Percentiles rank a stretch among this genome's conserved stretches.
phyloP scores from a whole-genome alignment of 2,797 vertebrate genomes.

The Crocodylus rhombifer region DNA sequence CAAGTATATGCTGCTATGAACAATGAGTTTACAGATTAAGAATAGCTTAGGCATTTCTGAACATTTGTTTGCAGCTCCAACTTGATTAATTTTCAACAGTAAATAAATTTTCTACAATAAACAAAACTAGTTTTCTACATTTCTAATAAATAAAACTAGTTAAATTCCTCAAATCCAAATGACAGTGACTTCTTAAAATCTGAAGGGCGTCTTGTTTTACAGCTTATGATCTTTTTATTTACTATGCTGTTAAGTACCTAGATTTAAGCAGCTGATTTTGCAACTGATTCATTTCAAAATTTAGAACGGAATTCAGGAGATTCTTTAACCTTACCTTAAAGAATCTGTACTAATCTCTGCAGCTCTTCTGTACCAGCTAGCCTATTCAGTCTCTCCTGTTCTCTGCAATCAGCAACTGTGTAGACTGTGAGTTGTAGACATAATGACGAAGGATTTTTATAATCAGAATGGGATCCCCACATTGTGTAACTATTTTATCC shows the following conservation, averaged over 20 bases:
- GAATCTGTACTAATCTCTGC: neutral
- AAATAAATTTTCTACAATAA: neutral
- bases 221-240: neutral
- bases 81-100: neutral
- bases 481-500: slow-evolving; percentile 76
- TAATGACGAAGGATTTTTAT: slow-evolving; percentile 68
- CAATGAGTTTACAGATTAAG: neutral
- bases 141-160: neutral
- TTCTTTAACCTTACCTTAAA: slow-evolving; percentile 53
- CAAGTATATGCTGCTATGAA: neutral
- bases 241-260: neutral
- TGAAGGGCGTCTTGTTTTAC: neutral
- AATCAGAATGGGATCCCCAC: slow-evolving; percentile 37
- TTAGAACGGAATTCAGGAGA: neutral
- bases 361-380: neutral
- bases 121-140: too few relatives aligned
- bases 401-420: neutral
- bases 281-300: rapidly evolving
- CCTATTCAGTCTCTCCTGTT: neutral
- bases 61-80: neutral
- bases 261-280: rapidly evolving
- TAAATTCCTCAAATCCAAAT: rapidly evolving
- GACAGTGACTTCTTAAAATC: neutral
- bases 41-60: neutral
- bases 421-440: neutral